Base-by-base conservation (phyloP, 2,113 vertebrate species). In the Willisornis vidua region DNA sequence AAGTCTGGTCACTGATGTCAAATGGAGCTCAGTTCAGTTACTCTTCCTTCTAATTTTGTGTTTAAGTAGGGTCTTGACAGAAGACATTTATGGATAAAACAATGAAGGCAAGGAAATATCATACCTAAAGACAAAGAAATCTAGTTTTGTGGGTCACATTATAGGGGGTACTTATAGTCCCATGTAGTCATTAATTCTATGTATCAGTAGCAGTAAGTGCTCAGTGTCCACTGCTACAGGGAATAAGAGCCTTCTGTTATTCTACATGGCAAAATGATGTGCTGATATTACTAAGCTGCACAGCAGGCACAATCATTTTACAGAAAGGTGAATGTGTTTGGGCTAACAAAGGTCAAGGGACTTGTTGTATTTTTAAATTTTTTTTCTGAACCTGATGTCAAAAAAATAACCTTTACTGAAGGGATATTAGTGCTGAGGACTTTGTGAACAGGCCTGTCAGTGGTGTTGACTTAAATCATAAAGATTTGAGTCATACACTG, bases 351-450 rank as follows among this genome's bases (percentile, higher is more conserved):
- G 70, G 39, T 77, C 88, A 82, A 94, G 73, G 45, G 15, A 55
- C 8, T 87, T 70, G 62, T 25, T 65, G 37, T 77, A 78, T 67
- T 82, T 96, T 79, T 46, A 2, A 84, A 67, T 59, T 35, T 96
- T 83, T 83, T 75, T 54, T 84, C 48, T 89, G 51, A 81, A 59
- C 18, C 28, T 39, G 3, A 10, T 73, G 37, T 85, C 63, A 46
- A 93, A 46, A 87, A 97, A 95, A 89, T 70, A 95, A 81, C 31
- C 22, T 62, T 57, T 73, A 89, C n/a, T 72, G 19, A 87, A 48
- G 16, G 17, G 29, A 91, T 4, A 19, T 86, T 19, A 55, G 4
- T 65, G 7, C 23, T 31, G 22, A n/a, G 6, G n/a, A 82, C 26
- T 83, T 91, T 24, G 8, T 75, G 71, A 88, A 49, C n/a, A 68